phyloP scores from a whole-genome alignment of 1,140 invertebrate genomes.

The Diplogasteroides magnus region DNA sequence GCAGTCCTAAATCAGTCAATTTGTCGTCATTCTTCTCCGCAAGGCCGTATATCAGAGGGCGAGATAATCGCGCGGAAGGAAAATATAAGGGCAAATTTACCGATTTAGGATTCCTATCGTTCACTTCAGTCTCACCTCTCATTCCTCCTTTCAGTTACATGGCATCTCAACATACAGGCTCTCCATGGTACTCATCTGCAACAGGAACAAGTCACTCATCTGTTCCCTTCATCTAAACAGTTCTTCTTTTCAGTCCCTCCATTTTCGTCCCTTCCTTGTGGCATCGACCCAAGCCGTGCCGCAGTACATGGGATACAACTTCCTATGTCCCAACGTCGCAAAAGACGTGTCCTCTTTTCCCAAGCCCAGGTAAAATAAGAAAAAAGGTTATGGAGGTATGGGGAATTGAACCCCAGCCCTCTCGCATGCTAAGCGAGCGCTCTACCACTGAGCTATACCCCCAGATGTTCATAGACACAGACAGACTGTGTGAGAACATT shows the following conservation, averaged over 20 bases:
- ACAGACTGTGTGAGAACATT: background rate
- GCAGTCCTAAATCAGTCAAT: too few relatives aligned
- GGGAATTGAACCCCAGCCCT: slow-evolving; percentile 30
- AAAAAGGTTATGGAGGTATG: slow-evolving; percentile 16
- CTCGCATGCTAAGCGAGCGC: slow-evolving; percentile 36
- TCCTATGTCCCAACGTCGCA: slow-evolving; percentile 24
- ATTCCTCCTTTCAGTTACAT: too few relatives aligned
- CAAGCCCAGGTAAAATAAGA: background rate
- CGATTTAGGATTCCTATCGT: too few relatives aligned
- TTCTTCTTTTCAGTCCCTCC: background rate
- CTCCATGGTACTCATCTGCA: too few relatives aligned
- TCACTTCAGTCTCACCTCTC: too few relatives aligned
- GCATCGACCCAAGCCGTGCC: slow-evolving; percentile 20
- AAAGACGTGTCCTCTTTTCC: background rate
- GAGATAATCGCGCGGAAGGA: too few relatives aligned
- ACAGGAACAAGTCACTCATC: too few relatives aligned
- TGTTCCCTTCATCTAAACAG: too few relatives aligned
- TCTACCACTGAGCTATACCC: slow-evolving; percentile 35
- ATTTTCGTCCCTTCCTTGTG: slow-evolving; percentile 19
- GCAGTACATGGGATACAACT: slow-evolving; percentile 15
- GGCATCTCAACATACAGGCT: too few relatives aligned
- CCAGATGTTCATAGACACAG: background rate
- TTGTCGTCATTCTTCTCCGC: too few relatives aligned
- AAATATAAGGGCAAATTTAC: too few relatives aligned
- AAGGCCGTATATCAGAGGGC: too few relatives aligned